phyloP scores from a whole-genome alignment of 1,140 invertebrate genomes.

The Pseudobourletiella spinata region DNA sequence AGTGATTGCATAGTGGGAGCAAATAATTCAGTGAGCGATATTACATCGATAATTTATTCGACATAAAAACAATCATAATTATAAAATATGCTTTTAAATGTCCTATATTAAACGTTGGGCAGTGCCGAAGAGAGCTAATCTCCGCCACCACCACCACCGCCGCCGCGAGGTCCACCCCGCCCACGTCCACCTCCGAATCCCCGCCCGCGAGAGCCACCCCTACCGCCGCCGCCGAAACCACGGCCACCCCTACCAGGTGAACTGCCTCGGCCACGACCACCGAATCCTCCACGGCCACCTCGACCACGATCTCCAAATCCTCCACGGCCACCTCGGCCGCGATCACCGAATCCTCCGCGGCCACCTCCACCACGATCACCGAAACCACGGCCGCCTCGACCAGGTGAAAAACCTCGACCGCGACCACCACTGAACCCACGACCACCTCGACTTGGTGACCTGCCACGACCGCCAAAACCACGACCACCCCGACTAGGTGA shows the following conservation, averaged over 20 bases:
- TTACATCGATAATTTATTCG: too few species aligned
- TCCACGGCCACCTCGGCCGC: neutral
- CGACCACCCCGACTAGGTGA: neutral
- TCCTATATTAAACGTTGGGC: too few species aligned
- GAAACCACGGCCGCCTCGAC: neutral
- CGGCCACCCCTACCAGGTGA: neutral
- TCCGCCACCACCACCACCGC: neutral
- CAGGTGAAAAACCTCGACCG: neutral
- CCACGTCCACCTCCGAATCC: neutral
- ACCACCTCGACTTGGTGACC: conserved; percentile 2
- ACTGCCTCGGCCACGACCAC: neutral
- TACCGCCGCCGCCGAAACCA: neutral
- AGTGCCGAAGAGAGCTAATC: too few species aligned
- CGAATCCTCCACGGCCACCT: neutral
- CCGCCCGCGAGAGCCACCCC: neutral
- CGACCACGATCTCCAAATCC: neutral
- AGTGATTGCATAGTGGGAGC: too few species aligned
- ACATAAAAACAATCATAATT: too few species aligned
- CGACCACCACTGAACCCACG: neutral
- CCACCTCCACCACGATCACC: neutral
- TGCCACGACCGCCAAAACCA: neutral
- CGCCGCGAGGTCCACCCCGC: neutral
- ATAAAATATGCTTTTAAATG: too few species aligned
- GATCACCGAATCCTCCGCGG: neutral
- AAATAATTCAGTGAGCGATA: too few species aligned